Evolutionary conservation across 1,140 invertebrate species (phyloP), one percentile per base, ranked within the genome.

Genomic region (Nebria ingens): DNA sequence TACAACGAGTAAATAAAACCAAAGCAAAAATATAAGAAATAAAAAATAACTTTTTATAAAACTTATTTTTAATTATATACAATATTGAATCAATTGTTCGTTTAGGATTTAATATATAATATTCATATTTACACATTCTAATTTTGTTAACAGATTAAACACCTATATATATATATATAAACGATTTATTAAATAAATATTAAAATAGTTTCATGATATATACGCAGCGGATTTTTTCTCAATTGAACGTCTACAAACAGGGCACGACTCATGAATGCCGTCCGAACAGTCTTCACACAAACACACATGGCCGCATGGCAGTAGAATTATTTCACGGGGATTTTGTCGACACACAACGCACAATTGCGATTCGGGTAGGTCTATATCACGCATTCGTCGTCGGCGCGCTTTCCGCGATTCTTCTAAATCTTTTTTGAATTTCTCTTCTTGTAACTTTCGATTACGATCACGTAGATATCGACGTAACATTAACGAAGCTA

Each of bases 251-350:
- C 86, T 74, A 66, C 88, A 91, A 25, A 90, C 74, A 2, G 89
- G 89, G 65, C 89, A 91, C 34, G 68, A 67, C 51, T 76, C 70
- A 13, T 67, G 72, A 52, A 89, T 86, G 61, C 81, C 77, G 52
- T 81, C 77, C 1, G 84, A 79, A 66, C 89, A 91, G 67, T 91
- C 86, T 71, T 89, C 87, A 64, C 88, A 91, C 25, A 90, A 68
- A 59, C 85, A 89, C 0, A 91, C 86, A 67, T 91, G 89, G 0
- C 89, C 89, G 68, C 89, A 91, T 1, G 86, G 85, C 54, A 90
- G 67, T 29, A 91, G 64, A 62, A 91, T 88, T 17, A 90, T 82
- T 70, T 87, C 86, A 62, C 83, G 82, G 6, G 85, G 85, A 72
- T 88, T 87, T 52, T 77, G 78, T 13, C 78, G 75, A 69, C 87